Evolutionary conservation across 2,797 vertebrate genomes (phyloP), one percentile per base, ranked within the genome.

Genomic region (Hypotaenidia philippensis): DNA sequence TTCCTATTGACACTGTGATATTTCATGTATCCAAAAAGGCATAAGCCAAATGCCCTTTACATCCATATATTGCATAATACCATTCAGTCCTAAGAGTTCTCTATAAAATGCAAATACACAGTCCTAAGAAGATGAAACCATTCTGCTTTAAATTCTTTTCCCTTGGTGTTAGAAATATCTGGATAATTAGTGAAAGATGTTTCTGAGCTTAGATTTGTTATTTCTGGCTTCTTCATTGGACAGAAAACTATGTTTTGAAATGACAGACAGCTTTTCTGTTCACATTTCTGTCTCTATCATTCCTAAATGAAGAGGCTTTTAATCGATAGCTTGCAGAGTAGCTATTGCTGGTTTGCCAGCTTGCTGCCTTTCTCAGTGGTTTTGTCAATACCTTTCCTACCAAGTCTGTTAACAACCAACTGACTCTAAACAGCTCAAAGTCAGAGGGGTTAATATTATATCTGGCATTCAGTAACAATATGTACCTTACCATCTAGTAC

Each of bases 371-470:
- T 63, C 53, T 78, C 47, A 21, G 6, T 29, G n/a, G 21, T 72
- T 79, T 91, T 92, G 64, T 82, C 89, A 83, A 50, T 77, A 89
- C 22, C 16, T 85, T 89, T 94, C 23, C 38, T 93, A 68, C 56
- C n/a, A 82, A 26, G 13, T 10, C 52, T 78, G 26, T 71, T 93
- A 78, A 60, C 60, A 77, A 44, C 31, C 23, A 82, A 21, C 21
- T n/a, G 29, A 55, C 41, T 91, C 31, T 41, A 74, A 94, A 60
- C 17, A 85, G 72, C 36, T 15, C 59, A 50, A 29, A 15, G 0
- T 82, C 85, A 70, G 49, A 74, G 34, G n/a, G n/a, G 20, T 47
- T 91, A 56, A 75, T 83, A 55, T 61, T 74, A 85, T 88, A 57
- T 75, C 40, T 85, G 44, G 36, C 45, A 40, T 96, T 96, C 72